phyloP scores from a whole-genome alignment of 1,140 invertebrate species.

The Bombus polaris region DNA sequence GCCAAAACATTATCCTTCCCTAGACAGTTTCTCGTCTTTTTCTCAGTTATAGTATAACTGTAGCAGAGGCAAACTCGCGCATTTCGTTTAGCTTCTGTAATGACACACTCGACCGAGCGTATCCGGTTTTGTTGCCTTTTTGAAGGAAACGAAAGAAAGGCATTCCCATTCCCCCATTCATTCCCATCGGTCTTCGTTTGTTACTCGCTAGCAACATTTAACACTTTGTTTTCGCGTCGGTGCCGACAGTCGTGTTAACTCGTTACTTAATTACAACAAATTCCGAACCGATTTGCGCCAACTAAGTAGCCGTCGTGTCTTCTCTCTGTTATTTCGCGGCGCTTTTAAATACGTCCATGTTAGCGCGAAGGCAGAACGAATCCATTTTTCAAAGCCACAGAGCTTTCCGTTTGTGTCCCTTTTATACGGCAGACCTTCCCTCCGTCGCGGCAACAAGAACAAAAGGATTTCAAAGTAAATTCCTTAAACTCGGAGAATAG shows the following conservation, averaged over 20 bases:
- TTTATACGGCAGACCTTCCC: neutral
- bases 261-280: slow-evolving; percentile 37
- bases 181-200: slow-evolving; percentile 19
- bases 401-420: neutral
- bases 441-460: neutral
- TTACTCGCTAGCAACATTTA: neutral
- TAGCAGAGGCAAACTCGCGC: neutral
- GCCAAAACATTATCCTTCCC: neutral
- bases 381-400: slow-evolving; percentile 35
- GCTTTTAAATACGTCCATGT: neutral
- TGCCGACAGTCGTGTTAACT: slow-evolving; percentile 1
- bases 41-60: neutral
- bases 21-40: neutral
- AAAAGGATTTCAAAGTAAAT: slow-evolving; percentile 45
- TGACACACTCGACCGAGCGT: slow-evolving; percentile 15
- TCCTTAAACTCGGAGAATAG: slow-evolving; percentile 23
- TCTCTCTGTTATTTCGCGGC: neutral
- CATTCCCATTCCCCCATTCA: too few species aligned
- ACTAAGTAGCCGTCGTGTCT: neutral
- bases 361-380: neutral
- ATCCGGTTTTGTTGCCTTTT: slow-evolving; percentile 45
- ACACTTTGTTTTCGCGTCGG: neutral
- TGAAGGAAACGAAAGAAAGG: slow-evolving; percentile 3
- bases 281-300: slow-evolving; percentile 26
- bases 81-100: slow-evolving; percentile 23